Base-by-base conservation (phyloP, 1,140 invertebrate genomes). In the Schmidtea mediterranea region DNA sequence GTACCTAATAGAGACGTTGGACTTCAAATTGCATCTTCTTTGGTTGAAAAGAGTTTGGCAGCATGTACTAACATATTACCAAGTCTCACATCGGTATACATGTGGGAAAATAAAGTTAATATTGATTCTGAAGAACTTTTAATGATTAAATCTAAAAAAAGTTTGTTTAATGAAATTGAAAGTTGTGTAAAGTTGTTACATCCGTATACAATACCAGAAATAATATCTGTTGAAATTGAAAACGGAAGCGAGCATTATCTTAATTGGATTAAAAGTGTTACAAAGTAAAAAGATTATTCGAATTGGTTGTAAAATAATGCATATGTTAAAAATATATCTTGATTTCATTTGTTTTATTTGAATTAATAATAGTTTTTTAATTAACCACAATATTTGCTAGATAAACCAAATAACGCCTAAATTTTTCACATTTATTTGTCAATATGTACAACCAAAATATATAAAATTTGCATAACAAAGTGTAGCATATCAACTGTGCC, bases 31-130 rank as follows among this genome's bases (percentile, higher is more conserved):
- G 43, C 43, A 13, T 22, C 12, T 8, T 19, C 43, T 45, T 21
- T 45, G 9, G 21, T 45, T 13, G 21, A 22, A 16, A 21, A 45
- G 9, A 6, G 12, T 21, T n/a, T 45, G 5, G 43, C 43, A 6
- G 43, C 43, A 3, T 45, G 43, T 21, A 21, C 21, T 6, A 45
- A 45, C 18, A 45, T 45, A 5, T 5, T 45, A 45, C 43, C 43
- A 9, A 21, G 19, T 19, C 15, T 45, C 2, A 45, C 15, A 24
- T 45, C 43, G 3, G 21, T 45, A 8, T 45, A 45, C 22, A 45
- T 22, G 19, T 45, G 43, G 43, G 43, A 45, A 21, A 24, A 21
- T 9, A 45, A 45, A 24, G 6, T 45, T 13, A 24, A 13, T 19
- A 21, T 5, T 13, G 43, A 45, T 21, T 9, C 43, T 16, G 43